Conservation (phyloP, 2,113 vertebrate species). For the Coptodon bakossiorum region DNA sequence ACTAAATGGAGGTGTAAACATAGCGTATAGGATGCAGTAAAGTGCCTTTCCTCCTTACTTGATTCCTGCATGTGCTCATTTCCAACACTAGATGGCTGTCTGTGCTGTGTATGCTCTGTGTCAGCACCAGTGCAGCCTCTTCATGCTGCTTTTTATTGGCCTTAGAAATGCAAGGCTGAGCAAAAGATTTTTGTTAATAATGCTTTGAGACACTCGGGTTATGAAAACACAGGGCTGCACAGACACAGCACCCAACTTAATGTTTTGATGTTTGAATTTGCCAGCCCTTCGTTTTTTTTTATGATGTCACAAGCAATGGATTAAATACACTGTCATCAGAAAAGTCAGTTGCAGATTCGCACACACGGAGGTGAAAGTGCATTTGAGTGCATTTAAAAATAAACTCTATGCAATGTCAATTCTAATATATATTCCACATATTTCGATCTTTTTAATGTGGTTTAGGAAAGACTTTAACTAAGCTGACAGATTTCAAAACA, state of each 20-base stretch:
- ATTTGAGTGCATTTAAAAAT: constrained; percentile 64
- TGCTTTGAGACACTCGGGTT: constrained; percentile 66
- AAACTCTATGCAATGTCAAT: constrained; percentile 58
- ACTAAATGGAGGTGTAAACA: not conserved
- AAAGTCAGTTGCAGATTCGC: constrained; percentile 47
- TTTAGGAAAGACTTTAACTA: constrained; percentile 34
- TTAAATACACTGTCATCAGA: constrained; percentile 61
- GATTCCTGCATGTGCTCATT: constrained; percentile 3
- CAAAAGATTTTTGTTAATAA: constrained; percentile 63
- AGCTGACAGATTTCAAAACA: constrained; percentile 56
- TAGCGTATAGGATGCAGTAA: not conserved
- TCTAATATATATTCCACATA: constrained; percentile 38
- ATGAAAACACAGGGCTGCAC: constrained; percentile 68
- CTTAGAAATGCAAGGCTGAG: constrained; percentile 50
- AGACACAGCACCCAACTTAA: constrained; percentile 60
- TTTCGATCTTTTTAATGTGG: not conserved
- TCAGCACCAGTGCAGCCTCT: not conserved
- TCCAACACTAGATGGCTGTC: constrained; percentile 63
- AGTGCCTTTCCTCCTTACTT: not conserved
- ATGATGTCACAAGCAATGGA: constrained; percentile 52
- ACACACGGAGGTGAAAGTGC: constrained; percentile 51
- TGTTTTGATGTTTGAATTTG: constrained; percentile 72
- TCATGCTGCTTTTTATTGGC: constrained; percentile 14
- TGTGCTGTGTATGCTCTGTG: constrained; percentile 30
- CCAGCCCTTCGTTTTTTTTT: constrained; percentile 38